Base-by-base conservation (phyloP, 2,888 invertebrate genomes). In the Acronicta aceris region DNA sequence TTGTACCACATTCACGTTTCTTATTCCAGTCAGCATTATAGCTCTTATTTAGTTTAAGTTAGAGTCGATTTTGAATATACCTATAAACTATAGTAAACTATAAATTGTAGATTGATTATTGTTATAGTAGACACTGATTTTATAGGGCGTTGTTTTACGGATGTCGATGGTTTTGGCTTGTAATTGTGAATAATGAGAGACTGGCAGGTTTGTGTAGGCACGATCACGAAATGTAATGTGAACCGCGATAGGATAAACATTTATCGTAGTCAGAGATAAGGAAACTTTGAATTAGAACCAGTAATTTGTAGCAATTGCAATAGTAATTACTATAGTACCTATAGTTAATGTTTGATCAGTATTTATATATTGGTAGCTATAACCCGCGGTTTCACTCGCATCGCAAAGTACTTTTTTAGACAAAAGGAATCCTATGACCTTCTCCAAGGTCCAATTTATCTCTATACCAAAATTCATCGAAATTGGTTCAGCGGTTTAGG, bases 81-180 rank as follows among this genome's bases (percentile, higher is more conserved):
- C 2, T 4, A 4, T 57, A 50, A 65, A 57, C 59, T 27, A 61
- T n/a, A 6, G 5, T 56, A 10, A 63, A 75, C 69, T 83, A 80
- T 85, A 82, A 81, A 84, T 74, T 79, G 79, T 82, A 84, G 84
- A 87, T 88, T 86, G 84, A 78, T 84, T 81, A 71, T 81, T 82
- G 71, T 58, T 65, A 48, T 38, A 45, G 41, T 42, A 46, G 81
- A 81, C 82, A 76, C 81, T 85, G 80, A 79, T 76, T 82, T 83
- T 59, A 53, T 64, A 49, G 66, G 70, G 77, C 74, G 77, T 76
- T 76, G 76, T 61, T 65, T 73, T 70, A 73, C 79, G 76, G 79
- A 79, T 79, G 64, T 71, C 62, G 69, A 59, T 65, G 58, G 42
- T 76, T 75, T 76, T 58, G 42, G 54, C 48, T 52, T 10, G 57